Evolutionary conservation across 2,797 vertebrate species (phyloP), one percentile per base, ranked within the genome.

Genomic region (Epinephelus malabaricus): DNA sequence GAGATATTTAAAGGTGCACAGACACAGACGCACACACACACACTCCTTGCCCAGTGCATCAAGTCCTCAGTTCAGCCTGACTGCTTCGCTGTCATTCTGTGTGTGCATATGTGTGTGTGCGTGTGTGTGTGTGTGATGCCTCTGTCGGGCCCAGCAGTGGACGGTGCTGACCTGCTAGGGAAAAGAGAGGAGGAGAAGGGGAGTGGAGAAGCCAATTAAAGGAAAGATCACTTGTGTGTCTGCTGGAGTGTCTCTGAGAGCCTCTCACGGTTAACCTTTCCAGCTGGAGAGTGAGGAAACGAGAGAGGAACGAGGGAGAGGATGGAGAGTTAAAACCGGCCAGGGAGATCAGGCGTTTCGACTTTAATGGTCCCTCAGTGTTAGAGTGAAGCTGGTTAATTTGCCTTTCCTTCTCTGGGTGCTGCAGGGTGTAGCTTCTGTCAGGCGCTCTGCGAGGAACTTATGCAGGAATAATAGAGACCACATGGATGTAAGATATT

Each of bases 141-240:
- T 86, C 84, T 84, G 85, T 89, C 76, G 70, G 91, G 89, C 89
- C 90, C 86, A 83, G 76, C 88, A 81, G 86, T 87, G 92, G 93
- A 92, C 86, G 70, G 69, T 51, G 74, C 92, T 95, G 95, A 95
- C 95, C 94, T 93, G 94, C 89, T 82, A 81, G 85, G 84, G 88
- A 90, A 93, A 93, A 87, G 87, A 92, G 94, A 89, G 84, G 87
- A 93, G 90, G 92, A 92, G 93, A 92, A 93, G 81, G 88, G 89
- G 92, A 93, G 94, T 92, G 92, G 92, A 93, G 94, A 93, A 94
- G 94, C 94, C 95, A 96, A 96, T 96, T 96, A 96, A 96, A 95
- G 92, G 92, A 93, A 94, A 95, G 93, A 95, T 95, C 95, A 96
- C 94, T 95, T 94, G 89, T 93, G 91, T 86, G 84, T 92, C 89